Conservation (phyloP, 2,113 vertebrate genomes). For the Myotis yumanensis region DNA sequence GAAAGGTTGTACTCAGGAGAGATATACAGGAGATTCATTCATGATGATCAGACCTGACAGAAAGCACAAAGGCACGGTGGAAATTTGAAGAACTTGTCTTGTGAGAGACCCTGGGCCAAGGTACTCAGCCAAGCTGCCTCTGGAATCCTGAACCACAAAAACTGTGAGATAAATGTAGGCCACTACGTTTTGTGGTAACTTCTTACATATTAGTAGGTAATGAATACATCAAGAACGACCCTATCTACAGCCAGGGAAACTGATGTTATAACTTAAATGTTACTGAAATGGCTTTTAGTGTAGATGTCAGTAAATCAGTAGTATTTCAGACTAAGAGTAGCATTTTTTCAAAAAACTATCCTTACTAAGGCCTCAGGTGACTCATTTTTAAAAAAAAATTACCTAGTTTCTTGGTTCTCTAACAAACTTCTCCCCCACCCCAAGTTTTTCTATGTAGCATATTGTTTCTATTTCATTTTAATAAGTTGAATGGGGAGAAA, state of each 20-base stretch:
- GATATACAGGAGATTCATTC: conserved; percentile 68
- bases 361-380: conserved; percentile 2
- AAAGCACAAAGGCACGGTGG: conserved; percentile 24
- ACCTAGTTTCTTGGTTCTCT: background rate
- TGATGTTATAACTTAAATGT: background rate
- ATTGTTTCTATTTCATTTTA: background rate
- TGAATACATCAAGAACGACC: background rate
- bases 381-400: conserved; percentile 35
- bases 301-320: background rate
- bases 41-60: conserved; percentile 25
- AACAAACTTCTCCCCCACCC: background rate
- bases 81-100: background rate
- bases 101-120: background rate
- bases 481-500: background rate
- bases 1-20: conserved; percentile 1
- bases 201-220: background rate
- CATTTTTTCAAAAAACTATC: conserved; percentile 8
- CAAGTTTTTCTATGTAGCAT: background rate
- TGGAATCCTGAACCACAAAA: background rate
- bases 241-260: conserved; percentile 43
- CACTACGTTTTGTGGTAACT: background rate
- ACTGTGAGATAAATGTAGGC: background rate
- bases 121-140: background rate
- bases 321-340: background rate
- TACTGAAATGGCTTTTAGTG: background rate